Evolutionary conservation across 2,113 vertebrate genomes (phyloP).

Genomic region (Acinonyx jubatus): DNA sequence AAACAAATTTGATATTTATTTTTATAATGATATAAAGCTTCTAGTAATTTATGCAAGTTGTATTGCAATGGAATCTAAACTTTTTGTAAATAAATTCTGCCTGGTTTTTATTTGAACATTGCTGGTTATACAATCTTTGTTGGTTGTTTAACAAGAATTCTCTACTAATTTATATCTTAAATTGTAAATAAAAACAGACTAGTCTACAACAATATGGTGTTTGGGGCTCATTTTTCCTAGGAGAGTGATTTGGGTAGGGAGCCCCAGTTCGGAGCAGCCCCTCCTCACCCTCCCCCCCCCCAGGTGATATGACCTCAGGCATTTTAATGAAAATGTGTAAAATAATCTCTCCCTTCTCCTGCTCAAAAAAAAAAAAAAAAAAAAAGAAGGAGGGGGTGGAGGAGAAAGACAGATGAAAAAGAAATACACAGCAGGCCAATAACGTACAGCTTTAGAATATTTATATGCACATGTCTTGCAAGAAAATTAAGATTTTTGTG

Average conservation of each 20-base stretch:
- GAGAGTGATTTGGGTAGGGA: conserved; percentile 55
- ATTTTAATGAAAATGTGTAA: conserved; percentile 39
- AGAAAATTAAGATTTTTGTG: neutral
- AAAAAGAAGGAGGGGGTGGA: neutral
- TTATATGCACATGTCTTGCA: conserved; percentile 27
- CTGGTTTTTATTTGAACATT: conserved; percentile 98
- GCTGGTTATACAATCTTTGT: conserved; percentile 93
- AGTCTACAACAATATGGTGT: conserved; percentile 87
- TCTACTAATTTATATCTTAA: conserved; percentile 99
- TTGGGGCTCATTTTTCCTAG: conserved; percentile 75
- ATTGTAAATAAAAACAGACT: conserved; percentile 98
- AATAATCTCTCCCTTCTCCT: neutral
- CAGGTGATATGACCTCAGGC: conserved; percentile 14
- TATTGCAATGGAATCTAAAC: conserved; percentile 97
- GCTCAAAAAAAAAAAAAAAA: neutral
- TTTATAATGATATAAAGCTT: conserved; percentile 98
- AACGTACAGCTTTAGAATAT: neutral
- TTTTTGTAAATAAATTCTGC: conserved; percentile 99
- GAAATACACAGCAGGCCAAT: neutral
- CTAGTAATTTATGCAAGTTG: conserved; percentile 99
- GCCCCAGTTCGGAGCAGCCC: neutral
- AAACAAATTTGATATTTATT: conserved; percentile 99
- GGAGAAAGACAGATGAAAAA: neutral
- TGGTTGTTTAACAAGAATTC: conserved; percentile 95
- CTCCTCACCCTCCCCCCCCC: neutral